Conservation (phyloP, 37 sponge, comb jelly and placozoan species). For the Dysidea cf. avara region DNA sequence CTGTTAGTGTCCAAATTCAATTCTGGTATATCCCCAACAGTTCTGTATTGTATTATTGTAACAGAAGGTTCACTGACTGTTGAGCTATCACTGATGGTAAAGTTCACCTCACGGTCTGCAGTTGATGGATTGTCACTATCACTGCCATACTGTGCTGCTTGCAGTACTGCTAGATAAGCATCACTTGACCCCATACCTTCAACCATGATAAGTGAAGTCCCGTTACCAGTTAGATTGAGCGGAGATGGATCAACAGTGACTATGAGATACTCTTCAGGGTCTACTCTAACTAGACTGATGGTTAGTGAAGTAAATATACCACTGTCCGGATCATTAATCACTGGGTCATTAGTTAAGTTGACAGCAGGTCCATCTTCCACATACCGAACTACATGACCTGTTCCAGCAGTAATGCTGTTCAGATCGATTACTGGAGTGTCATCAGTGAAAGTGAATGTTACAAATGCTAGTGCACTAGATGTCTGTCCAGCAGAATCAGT, state of each 20-base stretch:
- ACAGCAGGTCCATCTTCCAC: constrained; percentile 36
- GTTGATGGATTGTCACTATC: constrained; percentile 20
- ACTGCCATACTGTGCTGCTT: constrained; percentile 39
- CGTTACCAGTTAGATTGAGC: constrained; percentile 13
- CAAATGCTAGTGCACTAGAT: constrained; percentile 9
- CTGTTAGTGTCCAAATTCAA: constrained; percentile 35
- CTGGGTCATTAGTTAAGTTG: constrained; percentile 19
- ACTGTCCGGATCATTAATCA: neutral
- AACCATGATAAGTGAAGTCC: constrained; percentile 6
- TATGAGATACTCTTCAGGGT: constrained; percentile 5
- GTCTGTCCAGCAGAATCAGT: constrained; percentile 48
- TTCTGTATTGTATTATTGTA: constrained; percentile 9
- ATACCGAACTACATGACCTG: constrained; percentile 6
- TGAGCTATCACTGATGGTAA: constrained; percentile 49
- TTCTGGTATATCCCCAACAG: constrained; percentile 11
- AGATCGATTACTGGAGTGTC: constrained; percentile 61
- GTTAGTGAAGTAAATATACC: constrained; percentile 13
- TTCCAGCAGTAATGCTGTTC: constrained; percentile 16
- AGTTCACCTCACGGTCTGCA: constrained; percentile 11
- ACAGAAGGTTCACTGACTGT: constrained; percentile 18
- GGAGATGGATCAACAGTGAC: constrained; percentile 14
- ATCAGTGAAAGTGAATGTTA: constrained; percentile 38
- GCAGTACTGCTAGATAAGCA: constrained; percentile 25
- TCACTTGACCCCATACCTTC: constrained; percentile 18
- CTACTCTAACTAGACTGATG: constrained; percentile 26